Evolutionary conservation across 2,888 invertebrate species (phyloP).

Genomic region (Conistra vaccinii): DNA sequence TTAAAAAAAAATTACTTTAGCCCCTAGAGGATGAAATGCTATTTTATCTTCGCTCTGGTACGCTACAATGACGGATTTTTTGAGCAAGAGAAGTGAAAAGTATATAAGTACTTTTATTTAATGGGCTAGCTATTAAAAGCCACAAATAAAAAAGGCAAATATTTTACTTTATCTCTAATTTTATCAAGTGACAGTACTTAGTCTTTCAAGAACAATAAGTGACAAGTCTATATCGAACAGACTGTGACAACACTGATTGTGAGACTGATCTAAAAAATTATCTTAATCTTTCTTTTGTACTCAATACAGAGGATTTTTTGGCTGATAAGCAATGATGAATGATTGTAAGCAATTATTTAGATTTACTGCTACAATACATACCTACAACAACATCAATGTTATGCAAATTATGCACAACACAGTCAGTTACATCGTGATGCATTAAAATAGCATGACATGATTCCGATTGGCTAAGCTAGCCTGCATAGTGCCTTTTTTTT

Average conservation of each 20-base stretch:
- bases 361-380: not conserved
- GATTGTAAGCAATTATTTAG: not conserved
- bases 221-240: not conserved
- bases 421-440: too few species aligned
- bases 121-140: not conserved
- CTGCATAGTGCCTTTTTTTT: too few species aligned
- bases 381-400: too few species aligned
- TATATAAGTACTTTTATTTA: too few species aligned
- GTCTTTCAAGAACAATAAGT: constrained; percentile 14
- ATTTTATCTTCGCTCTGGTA: too few species aligned
- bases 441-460: too few species aligned
- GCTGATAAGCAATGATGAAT: constrained; percentile 39
- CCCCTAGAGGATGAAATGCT: too few species aligned
- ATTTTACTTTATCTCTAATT: not conserved
- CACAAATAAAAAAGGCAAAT: not conserved
- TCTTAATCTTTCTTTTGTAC: constrained; percentile 23
- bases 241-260: constrained; percentile 27
- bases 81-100: too few species aligned
- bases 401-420: too few species aligned
- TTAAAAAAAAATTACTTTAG: too few species aligned
- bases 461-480: too few species aligned
- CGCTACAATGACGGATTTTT: too few species aligned
- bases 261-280: constrained; percentile 24
- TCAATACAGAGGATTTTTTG: constrained; percentile 3
- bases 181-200: constrained; percentile 2